Evolutionary conservation across 2,797 vertebrate genomes (phyloP), one percentile per base, ranked within the genome.

Genomic region (Pseudochromis fuscus): DNA sequence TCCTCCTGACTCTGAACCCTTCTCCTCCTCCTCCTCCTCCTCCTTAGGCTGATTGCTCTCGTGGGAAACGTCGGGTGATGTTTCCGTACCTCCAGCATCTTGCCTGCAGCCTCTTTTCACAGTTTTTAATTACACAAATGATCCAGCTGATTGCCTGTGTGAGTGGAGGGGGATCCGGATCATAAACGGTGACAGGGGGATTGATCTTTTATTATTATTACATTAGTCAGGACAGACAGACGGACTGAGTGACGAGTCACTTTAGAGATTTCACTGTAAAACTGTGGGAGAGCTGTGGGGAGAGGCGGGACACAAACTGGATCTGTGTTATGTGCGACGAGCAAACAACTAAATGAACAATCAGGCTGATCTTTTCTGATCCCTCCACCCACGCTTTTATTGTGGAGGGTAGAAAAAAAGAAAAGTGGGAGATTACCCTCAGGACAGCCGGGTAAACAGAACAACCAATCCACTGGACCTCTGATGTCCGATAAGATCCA

Each of bases 91-190:
- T 79, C 44, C 70, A 67, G 24, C 18, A 53, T 71, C 67, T 45
- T 38, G 30, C 44, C 45, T 24, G 11, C 51, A 5, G 69, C 33
- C 19, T 67, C 51, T 46, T 56, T 49, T 82, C 69, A 24, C 62
- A 28, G 52, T 48, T 79, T 73, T 60, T 81, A 82, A 79, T 84
- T 80, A 71, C 63, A 48, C 66, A 67, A 58, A 79, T 67, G 45
- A 78, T 64, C 11, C 15, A 31, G 37, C 33, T 69, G 67, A 74
- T 70, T 67, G 67, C 45, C n/a, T 24, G 53, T 69, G 27, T 57
- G 57, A 9, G 30, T 30, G 40, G 18, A 44, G 9, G 42, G 1
- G 12, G 35, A 4, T 12, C 4, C 33, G 44, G 21, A 3, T 65
- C 15, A 9, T 45, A 40, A 58, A 57, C 4, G 0, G 2, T 40